phyloP scores from a whole-genome alignment of 92 coral and sea anemone genomes.

The Parazoanthus darwini region DNA sequence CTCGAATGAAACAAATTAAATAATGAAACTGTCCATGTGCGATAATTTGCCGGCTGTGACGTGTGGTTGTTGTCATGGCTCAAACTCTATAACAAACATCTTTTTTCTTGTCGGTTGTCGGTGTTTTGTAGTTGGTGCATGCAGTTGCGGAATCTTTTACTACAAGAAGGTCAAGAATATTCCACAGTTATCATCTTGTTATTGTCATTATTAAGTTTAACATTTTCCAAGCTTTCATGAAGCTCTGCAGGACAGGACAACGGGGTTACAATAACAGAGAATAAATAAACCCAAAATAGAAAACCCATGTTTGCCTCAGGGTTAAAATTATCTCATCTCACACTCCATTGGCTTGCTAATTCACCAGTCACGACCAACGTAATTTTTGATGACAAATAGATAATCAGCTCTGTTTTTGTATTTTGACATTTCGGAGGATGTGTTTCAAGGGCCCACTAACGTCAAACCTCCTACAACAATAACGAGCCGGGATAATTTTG shows the following conservation, averaged over 20 bases:
- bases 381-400: constrained; percentile 37
- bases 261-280: not conserved
- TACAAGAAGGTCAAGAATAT: not conserved
- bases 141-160: not conserved
- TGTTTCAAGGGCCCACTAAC: constrained; percentile 30
- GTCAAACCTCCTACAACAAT: constrained; percentile 28
- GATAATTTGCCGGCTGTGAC: constrained; percentile 6
- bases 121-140: too few species aligned
- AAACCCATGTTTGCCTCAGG: constrained; percentile 23
- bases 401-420: constrained; percentile 7
- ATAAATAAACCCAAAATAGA: constrained; percentile 24
- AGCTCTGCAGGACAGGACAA: constrained; percentile 22
- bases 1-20: constrained; percentile 19
- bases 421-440: constrained; percentile 40
- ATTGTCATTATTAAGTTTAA: not conserved
- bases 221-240: not conserved
- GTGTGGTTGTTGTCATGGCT: not conserved
- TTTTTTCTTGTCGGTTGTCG: not conserved
- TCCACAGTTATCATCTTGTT: not conserved
- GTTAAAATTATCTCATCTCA: constrained; percentile 17
- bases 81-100: not conserved
- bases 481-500: not conserved
- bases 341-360: constrained; percentile 6
- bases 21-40: not conserved
- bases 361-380: constrained; percentile 32